These are phyloP conservation scores for Atopsyche davidsoni DNA, from an alignment of 1,140 invertebrate species.

Conservation along the genomic window DNA sequence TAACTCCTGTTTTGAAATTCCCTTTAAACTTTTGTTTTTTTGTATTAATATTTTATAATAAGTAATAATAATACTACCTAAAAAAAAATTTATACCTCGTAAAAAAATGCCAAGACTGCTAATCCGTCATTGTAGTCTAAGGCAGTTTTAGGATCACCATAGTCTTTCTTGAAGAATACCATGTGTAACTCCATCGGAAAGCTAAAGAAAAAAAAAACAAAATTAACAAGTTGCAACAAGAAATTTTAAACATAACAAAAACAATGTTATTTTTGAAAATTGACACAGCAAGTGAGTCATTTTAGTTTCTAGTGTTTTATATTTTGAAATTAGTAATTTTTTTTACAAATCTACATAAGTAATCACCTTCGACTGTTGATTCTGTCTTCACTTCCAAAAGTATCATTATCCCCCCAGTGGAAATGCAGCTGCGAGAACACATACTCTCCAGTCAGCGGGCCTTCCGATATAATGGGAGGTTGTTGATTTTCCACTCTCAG, in stretches of 20 bases:
- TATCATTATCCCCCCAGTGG: constrained; percentile 74
- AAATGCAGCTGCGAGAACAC: constrained; percentile 78
- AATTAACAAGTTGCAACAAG: not conserved
- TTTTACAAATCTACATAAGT: not conserved
- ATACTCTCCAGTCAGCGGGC: constrained; percentile 65
- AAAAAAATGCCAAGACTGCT: constrained; percentile 80
- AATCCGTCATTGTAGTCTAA: constrained; percentile 63
- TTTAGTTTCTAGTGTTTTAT: too few species aligned
- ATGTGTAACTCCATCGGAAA: constrained; percentile 79
- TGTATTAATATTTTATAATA: constrained; percentile 6
- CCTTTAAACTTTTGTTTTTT: constrained; percentile 6
- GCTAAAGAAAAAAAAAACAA: constrained; percentile 41
- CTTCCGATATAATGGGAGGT: constrained; percentile 53
- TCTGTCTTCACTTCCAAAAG: constrained; percentile 79
- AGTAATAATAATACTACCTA: constrained; percentile 1
- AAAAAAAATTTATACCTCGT: constrained; percentile 53
- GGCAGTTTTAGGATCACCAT: constrained; percentile 57
- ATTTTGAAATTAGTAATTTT: constrained; percentile 4
- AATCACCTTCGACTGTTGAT: constrained; percentile 62
- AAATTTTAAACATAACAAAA: constrained; percentile 11
- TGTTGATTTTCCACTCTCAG: constrained; percentile 51
- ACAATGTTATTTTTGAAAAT: constrained; percentile 1
- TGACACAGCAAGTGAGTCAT: not conserved
- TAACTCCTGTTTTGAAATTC: too few species aligned
- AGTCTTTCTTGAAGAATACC: constrained; percentile 75